These are phyloP conservation scores for Butorides virescens DNA, from an alignment of 2,113 vertebrate species.

Conservation along the genomic window DNA sequence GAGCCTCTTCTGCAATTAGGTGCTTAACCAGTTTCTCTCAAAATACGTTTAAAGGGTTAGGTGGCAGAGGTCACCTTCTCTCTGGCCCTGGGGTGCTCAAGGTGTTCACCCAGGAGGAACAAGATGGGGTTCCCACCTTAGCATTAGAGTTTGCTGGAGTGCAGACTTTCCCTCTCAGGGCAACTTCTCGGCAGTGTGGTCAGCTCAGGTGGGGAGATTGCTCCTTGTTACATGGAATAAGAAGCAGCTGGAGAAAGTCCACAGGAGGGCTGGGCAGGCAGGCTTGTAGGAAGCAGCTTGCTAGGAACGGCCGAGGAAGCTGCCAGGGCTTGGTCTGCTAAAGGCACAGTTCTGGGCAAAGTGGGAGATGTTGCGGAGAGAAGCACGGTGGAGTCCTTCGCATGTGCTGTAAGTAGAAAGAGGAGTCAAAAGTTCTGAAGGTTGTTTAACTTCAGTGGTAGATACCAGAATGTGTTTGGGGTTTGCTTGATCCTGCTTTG, in stretches of 20 bases:
- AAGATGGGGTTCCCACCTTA: not conserved
- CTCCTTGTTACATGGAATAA: not conserved
- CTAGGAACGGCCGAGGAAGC: fast-evolving
- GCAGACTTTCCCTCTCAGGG: not conserved
- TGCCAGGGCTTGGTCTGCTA: fast-evolving
- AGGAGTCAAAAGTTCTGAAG: not conserved
- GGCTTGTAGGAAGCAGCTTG: fast-evolving
- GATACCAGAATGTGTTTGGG: fast-evolving
- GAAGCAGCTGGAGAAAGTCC: not conserved
- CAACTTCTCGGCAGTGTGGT: not conserved
- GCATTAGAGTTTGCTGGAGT: not conserved
- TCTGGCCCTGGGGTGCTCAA: not conserved
- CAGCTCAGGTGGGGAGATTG: not conserved
- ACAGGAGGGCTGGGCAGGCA: too few species aligned
- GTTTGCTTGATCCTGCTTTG: not conserved
- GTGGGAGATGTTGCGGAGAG: not conserved
- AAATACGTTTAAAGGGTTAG: not conserved
- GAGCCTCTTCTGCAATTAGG: not conserved
- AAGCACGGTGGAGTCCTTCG: not conserved
- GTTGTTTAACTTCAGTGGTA: fast-evolving
- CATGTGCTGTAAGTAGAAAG: not conserved
- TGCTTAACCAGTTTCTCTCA: not conserved
- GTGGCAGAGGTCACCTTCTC: not conserved
- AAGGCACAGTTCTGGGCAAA: fast-evolving
- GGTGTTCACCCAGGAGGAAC: not conserved